Conservation (phyloP, 2,113 vertebrate species). For the Ursus arctos region DNA sequence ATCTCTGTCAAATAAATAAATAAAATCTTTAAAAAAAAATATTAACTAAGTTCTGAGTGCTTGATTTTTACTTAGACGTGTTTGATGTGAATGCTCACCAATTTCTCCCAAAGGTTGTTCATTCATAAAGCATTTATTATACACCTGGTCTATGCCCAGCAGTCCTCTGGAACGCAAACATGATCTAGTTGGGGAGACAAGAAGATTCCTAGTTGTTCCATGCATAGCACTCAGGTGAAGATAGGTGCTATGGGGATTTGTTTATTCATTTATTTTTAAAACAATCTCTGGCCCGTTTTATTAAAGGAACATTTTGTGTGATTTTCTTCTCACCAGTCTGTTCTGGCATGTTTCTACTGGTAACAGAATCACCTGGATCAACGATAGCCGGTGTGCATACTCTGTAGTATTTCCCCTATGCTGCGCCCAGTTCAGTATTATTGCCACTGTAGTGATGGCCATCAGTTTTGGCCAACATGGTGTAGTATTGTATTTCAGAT, state of each 20-base stretch:
- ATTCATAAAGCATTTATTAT: background rate
- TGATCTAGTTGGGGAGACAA: background rate
- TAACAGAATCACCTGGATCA: background rate
- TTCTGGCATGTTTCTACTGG: background rate
- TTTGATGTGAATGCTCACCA: background rate
- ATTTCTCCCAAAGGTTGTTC: background rate
- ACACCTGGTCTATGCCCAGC: background rate
- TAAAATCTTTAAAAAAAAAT: background rate
- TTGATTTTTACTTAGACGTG: conserved; percentile 15
- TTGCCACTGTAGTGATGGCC: background rate
- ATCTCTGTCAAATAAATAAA: no score
- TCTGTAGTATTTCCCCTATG: background rate
- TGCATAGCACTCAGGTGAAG: background rate
- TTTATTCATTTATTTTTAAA: background rate
- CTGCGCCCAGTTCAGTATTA: background rate
- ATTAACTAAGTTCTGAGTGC: background rate
- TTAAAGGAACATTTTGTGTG: background rate
- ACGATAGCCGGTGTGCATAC: background rate
- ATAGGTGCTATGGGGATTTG: background rate
- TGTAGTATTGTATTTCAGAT: background rate
- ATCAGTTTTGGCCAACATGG: background rate
- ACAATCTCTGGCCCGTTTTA: background rate
- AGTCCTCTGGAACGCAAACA: background rate
- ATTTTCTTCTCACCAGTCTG: background rate
- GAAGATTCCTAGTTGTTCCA: background rate